Conservation (phyloP, 2,113 vertebrate genomes). For the Nesoenas mayeri region DNA sequence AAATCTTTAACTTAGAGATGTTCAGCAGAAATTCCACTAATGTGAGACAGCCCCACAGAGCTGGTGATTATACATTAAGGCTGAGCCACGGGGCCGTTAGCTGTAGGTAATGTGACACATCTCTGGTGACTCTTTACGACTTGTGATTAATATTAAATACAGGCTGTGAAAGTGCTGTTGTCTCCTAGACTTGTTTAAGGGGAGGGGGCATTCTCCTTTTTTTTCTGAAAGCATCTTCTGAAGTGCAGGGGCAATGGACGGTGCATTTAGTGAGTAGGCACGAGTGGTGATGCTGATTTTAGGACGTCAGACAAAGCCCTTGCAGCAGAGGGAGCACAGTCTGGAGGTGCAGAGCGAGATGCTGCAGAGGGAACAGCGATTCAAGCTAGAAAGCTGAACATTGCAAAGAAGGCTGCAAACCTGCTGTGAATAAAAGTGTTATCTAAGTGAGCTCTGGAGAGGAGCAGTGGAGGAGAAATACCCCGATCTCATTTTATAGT, state of each 20-base stretch:
- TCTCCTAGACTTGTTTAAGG: not conserved
- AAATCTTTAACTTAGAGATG: slow-evolving; percentile 47
- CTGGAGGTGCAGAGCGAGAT: not conserved
- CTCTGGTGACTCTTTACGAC: slow-evolving; percentile 24
- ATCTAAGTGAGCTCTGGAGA: not conserved
- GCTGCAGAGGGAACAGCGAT: not conserved
- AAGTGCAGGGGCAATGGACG: not conserved
- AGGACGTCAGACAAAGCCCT: not conserved
- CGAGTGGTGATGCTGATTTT: not conserved
- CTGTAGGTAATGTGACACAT: slow-evolving; percentile 51
- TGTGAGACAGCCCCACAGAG: slow-evolving; percentile 31
- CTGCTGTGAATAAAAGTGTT: not conserved
- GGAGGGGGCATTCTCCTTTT: not conserved
- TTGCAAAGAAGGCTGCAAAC: not conserved
- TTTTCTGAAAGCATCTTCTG: not conserved
- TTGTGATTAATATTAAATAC: not conserved
- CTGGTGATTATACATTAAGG: slow-evolving; percentile 41
- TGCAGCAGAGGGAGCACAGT: not conserved
- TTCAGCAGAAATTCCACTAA: slow-evolving; percentile 50
- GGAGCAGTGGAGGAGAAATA: not conserved
- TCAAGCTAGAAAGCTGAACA: not conserved
- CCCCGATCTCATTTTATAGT: not conserved
- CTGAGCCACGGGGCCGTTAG: slow-evolving; percentile 30
- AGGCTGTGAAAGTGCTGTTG: not conserved
- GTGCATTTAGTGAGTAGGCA: not conserved